Conservation (phyloP, 2,797 vertebrate species). For the Anolis apletophallus region DNA sequence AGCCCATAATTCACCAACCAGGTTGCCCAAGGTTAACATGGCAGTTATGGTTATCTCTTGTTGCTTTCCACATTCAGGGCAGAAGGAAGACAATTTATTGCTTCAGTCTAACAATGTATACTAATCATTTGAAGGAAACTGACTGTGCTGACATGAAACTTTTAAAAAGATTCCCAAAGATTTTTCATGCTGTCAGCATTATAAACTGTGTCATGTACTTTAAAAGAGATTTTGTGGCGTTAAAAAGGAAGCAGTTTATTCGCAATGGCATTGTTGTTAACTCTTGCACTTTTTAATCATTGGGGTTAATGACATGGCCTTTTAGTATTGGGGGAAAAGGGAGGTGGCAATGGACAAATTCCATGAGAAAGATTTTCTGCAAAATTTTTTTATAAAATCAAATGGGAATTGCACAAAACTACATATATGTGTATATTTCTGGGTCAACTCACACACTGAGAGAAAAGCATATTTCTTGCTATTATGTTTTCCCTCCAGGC, state of each 20-base stretch:
- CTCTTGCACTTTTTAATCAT: neutral
- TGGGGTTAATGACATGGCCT: neutral
- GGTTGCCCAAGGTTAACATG: neutral
- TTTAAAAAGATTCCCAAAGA: conserved; percentile 8
- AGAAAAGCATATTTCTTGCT: too few species aligned
- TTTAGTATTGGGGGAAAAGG: too few species aligned
- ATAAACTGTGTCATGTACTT: neutral
- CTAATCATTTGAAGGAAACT: neutral
- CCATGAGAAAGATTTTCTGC: neutral
- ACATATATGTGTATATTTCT: neutral
- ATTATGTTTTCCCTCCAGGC: too few species aligned
- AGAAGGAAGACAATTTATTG: neutral
- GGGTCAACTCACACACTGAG: too few species aligned
- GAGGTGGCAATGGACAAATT: too few species aligned
- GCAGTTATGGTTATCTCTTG: neutral
- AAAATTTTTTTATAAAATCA: neutral
- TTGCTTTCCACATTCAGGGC: neutral
- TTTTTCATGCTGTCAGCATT: neutral
- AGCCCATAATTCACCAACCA: too few species aligned
- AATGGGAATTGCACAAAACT: neutral
- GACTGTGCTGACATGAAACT: neutral
- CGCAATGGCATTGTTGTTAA: neutral
- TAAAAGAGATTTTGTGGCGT: neutral
- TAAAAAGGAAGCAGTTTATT: conserved; percentile 9
- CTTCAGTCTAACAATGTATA: neutral